Evolutionary conservation across 2,113 vertebrate genomes (phyloP).

Genomic region (Pheucticus melanocephalus): DNA sequence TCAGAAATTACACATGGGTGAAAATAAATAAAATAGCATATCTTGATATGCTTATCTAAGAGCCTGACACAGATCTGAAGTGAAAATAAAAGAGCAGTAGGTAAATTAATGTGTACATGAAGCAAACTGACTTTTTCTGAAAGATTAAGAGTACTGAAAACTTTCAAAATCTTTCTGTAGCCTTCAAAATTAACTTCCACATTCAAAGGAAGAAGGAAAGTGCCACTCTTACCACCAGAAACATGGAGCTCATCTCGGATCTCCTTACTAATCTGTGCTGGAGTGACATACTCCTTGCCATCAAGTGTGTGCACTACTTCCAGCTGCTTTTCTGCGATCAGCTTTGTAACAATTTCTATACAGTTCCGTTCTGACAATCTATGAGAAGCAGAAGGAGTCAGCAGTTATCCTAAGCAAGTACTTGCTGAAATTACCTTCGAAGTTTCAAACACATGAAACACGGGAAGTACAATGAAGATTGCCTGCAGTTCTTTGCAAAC

Average conservation of each 20-base stretch:
- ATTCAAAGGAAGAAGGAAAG: background rate
- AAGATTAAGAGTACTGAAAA: background rate
- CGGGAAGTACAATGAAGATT: fast-evolving
- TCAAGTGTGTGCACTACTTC: conserved; percentile 96
- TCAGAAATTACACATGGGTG: background rate
- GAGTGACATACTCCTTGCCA: conserved; percentile 95
- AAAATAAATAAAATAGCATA: background rate
- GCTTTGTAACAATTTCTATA: conserved; percentile 91
- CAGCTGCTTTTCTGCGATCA: conserved; percentile 90
- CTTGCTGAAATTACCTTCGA: background rate
- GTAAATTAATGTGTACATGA: background rate
- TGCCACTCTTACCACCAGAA: conserved; percentile 80
- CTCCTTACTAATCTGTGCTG: conserved; percentile 88
- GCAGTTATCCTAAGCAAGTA: background rate
- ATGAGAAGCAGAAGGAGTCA: background rate
- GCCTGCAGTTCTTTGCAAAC: fast-evolving
- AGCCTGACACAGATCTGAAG: background rate
- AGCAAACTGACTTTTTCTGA: background rate
- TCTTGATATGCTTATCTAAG: background rate
- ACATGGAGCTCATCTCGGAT: conserved; percentile 91
- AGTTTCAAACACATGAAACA: background rate
- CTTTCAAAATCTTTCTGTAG: background rate
- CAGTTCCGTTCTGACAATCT: conserved; percentile 96
- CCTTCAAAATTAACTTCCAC: background rate
- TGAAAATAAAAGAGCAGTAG: background rate